These are phyloP conservation scores for Acanthis flammea DNA, from an alignment of 2,797 vertebrate species.

Conservation along the genomic window DNA sequence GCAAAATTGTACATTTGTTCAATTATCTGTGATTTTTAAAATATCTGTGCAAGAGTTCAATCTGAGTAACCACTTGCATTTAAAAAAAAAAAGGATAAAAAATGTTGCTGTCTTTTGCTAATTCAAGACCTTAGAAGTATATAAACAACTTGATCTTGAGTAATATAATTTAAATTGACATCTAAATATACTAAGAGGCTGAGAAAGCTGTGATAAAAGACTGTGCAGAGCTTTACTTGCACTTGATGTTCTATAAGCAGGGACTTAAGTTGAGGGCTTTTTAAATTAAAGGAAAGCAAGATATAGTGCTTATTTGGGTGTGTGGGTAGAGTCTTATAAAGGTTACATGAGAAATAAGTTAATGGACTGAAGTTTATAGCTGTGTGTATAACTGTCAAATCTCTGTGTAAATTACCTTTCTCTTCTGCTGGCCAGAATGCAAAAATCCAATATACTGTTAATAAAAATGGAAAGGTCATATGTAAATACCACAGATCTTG, in stretches of 20 bases:
- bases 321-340: slow-evolving; percentile 68
- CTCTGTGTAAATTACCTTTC: slow-evolving; percentile 78
- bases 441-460: slow-evolving; percentile 81
- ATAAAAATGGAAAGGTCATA: slow-evolving; percentile 81
- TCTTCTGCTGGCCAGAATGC: slow-evolving; percentile 71
- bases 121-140: not conserved
- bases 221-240: not conserved
- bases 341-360: slow-evolving; percentile 74
- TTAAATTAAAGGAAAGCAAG: slow-evolving; percentile 51
- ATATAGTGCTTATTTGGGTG: slow-evolving; percentile 51
- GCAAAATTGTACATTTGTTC: not conserved
- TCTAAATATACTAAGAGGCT: not conserved
- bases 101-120: not conserved
- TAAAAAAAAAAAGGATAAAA: not conserved
- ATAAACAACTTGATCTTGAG: not conserved
- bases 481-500: slow-evolving; percentile 76
- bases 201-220: slow-evolving; percentile 4
- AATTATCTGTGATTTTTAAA: not conserved
- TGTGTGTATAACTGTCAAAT: slow-evolving; percentile 76
- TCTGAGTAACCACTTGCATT: not conserved
- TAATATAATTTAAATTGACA: not conserved
- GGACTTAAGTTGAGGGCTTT: not conserved
- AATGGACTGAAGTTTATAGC: slow-evolving; percentile 76
- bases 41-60: not conserved
- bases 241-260: slow-evolving; percentile 42